Base-by-base conservation (phyloP, 1,140 invertebrate species). In the Uloborus diversus region DNA sequence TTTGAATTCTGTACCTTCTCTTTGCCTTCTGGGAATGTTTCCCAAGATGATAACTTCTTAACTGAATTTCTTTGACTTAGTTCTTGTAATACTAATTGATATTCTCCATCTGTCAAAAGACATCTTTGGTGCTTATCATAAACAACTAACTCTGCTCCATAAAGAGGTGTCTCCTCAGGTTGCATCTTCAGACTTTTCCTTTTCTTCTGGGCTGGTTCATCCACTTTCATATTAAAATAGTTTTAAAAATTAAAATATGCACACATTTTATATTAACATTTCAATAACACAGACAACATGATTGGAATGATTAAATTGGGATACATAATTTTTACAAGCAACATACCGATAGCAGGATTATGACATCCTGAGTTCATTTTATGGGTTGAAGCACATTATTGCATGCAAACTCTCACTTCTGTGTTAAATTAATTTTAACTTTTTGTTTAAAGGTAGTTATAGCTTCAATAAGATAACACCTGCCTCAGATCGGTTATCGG, bases 51-150 rank as follows among this genome's bases (percentile, higher is more conserved):
- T 84, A 70, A 70, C 47, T 82, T 83, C 37, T 81, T 84, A 51
- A 81, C 82, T 25, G 78, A 79, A 17, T 49, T 51, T 47, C 42
- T 68, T 30, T 79, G 75, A 2, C 68, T 47, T 81, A 61, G 49
- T 84, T 94, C 93, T 83, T 94, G 92, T 13, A 97, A 85, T 61
- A 93, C 91, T 51, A 96, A 87, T 85, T 96, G 94, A 87, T 98
- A 97, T 85, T 96, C 93, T 1, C 95, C 95, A 84, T 96, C 94
- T 0, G 91, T 92, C 4, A 98, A 88, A 30, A 93, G 88, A 85
- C 94, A 96, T 7, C 93, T 90, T 85, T 93, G 94, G 81, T 95
- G 92, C 85, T 95, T 95, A 85, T 98, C 95, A 85, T 95, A 96
- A 23, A 98, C 91, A 53, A 94, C 92, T 20, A 98, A 87, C 86